phyloP scores from a whole-genome alignment of 2,113 vertebrate species.

The Redunca redunca region DNA sequence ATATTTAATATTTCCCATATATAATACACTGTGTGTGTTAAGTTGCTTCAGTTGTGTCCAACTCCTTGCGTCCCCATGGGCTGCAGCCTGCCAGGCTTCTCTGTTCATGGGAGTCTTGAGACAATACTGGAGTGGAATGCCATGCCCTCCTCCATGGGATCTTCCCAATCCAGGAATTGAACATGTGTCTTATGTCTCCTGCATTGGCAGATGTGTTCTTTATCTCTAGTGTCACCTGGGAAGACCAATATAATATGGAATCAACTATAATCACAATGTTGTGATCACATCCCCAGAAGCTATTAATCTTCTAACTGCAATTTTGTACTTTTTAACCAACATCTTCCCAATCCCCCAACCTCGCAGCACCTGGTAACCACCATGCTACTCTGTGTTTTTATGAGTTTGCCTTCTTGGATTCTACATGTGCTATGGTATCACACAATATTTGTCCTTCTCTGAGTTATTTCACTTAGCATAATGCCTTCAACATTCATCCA shows the following conservation, averaged over 20 bases:
- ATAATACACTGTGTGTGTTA: not conserved
- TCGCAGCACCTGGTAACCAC: not conserved
- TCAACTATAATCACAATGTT: not conserved
- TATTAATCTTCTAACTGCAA: not conserved
- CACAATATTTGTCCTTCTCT: not conserved
- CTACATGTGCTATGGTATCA: not conserved
- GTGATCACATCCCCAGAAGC: not conserved
- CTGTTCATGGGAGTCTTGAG: not conserved
- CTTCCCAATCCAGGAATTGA: not conserved
- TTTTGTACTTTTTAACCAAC: not conserved
- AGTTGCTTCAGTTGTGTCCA: not conserved
- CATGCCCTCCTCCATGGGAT: not conserved
- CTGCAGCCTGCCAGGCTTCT: not conserved
- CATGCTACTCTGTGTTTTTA: not conserved
- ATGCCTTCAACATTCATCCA: not conserved
- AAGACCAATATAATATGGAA: not conserved
- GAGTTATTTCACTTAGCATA: not conserved
- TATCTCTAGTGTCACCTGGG: not conserved
- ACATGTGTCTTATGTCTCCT: not conserved
- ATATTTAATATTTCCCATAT: not conserved
- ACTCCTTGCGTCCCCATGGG: accelerated
- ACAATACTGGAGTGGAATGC: not conserved
- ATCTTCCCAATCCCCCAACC: not conserved
- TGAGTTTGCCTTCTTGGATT: not conserved
- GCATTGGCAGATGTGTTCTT: not conserved